Conservation (phyloP, 2,888 invertebrate genomes). For the Gymnocheta viridis region DNA sequence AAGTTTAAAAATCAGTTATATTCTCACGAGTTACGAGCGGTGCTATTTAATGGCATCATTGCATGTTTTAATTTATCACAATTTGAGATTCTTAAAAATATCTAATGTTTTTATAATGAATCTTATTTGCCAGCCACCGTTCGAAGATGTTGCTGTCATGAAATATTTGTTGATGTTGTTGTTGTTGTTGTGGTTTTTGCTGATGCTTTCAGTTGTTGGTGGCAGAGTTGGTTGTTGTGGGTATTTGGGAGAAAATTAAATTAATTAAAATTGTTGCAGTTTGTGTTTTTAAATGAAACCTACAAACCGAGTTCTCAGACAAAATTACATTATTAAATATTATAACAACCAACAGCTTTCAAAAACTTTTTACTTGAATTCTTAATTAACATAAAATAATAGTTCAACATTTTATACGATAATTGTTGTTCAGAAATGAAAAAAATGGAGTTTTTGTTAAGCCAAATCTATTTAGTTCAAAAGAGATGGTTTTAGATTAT, state of each 20-base stretch:
- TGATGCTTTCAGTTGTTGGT: not conserved
- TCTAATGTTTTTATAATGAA: slow-evolving; percentile 70
- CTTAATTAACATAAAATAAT: slow-evolving; percentile 54
- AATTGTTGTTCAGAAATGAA: not conserved
- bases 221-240: not conserved
- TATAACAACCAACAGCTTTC: slow-evolving; percentile 26
- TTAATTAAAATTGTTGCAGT: slow-evolving; percentile 23
- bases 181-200: not conserved
- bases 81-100: slow-evolving; percentile 64
- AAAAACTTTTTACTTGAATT: slow-evolving; percentile 34
- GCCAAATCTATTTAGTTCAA: slow-evolving; percentile 1
- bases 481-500: not conserved
- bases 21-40: slow-evolving; percentile 56
- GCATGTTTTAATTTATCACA: slow-evolving; percentile 68
- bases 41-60: slow-evolving; percentile 66
- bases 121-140: slow-evolving; percentile 41
- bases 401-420: not conserved
- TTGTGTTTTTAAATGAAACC: slow-evolving; percentile 47
- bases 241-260: not conserved
- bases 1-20: slow-evolving; percentile 58
- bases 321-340: slow-evolving; percentile 59
- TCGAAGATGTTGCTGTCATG: slow-evolving; percentile 5
- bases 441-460: not conserved
- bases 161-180: slow-evolving; percentile 1
- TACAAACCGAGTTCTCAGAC: slow-evolving; percentile 69